Percentiles rank a stretch among this genome's conserved stretches.
Conservation (phyloP, 2,888 invertebrate species). For the Zhengitettix transpicula region DNA sequence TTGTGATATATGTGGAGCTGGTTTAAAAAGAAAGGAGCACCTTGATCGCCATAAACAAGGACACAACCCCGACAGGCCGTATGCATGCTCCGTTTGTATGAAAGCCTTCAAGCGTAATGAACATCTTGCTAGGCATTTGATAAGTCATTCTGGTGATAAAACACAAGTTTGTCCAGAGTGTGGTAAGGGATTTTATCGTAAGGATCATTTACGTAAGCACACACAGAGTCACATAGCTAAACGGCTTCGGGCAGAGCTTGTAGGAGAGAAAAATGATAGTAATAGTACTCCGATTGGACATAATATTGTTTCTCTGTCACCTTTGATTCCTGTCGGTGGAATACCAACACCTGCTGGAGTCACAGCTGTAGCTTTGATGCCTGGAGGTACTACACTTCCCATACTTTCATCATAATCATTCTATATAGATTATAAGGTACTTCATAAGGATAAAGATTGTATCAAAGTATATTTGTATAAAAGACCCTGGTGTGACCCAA, state of each 20-base stretch:
- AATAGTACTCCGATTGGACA: too few relatives aligned
- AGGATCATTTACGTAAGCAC: slow-evolving; percentile 67
- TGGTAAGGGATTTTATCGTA: slow-evolving; percentile 49
- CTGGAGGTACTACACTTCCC: slow-evolving; percentile 8
- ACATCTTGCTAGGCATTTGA: slow-evolving; percentile 65
- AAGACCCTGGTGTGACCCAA: too few relatives aligned
- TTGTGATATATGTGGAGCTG: slow-evolving; percentile 23
- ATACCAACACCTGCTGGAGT: slow-evolving; percentile 1
- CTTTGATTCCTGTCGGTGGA: too few relatives aligned
- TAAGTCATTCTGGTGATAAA: slow-evolving; percentile 71
- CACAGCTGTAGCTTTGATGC: slow-evolving; percentile 8
- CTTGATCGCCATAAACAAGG: slow-evolving; percentile 61
- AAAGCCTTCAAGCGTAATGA: slow-evolving; percentile 67
- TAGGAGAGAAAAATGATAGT: too few relatives aligned
- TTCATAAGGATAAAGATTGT: too few relatives aligned
- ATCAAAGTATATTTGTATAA: too few relatives aligned
- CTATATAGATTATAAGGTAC: too few relatives aligned
- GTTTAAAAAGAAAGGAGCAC: slow-evolving; percentile 59
- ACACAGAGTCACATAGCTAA: slow-evolving; percentile 61
- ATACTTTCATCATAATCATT: slow-evolving; percentile 5
- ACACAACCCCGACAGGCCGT: slow-evolving; percentile 66
- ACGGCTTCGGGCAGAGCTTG: slow-evolving; percentile 47
- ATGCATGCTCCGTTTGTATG: slow-evolving; percentile 58
- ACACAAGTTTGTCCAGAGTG: slow-evolving; percentile 62
- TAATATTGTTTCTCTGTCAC: too few relatives aligned